These are phyloP conservation scores for Poeciliopsis occidentalis DNA, from an alignment of 2,113 vertebrate species.

Conservation along the genomic window DNA sequence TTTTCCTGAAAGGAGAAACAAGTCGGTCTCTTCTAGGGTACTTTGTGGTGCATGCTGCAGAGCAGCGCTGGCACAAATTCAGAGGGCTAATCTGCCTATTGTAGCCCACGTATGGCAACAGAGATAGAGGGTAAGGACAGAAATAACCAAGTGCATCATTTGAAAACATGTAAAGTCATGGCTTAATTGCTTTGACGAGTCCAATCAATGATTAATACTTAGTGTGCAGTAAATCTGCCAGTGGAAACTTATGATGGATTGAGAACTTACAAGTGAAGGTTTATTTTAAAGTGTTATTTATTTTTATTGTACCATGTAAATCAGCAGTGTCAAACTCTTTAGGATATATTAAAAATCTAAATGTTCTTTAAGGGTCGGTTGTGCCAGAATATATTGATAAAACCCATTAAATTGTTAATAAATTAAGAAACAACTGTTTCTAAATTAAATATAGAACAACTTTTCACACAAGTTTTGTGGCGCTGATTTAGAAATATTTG, in stretches of 20 bases:
- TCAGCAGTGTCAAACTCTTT: too few relatives aligned
- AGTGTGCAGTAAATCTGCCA: constrained; percentile 21
- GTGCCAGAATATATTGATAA: too few relatives aligned
- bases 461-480: too few relatives aligned
- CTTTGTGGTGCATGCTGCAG: constrained; percentile 25
- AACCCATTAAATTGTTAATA: too few relatives aligned
- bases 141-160: constrained; percentile 43
- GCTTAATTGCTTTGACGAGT: constrained; percentile 36
- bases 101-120: constrained; percentile 41
- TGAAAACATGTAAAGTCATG: constrained; percentile 28
- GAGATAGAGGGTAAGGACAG: constrained; percentile 36
- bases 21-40: constrained; percentile 11
- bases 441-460: too few relatives aligned
- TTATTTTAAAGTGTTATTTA: neutral
- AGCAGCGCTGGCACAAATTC: constrained; percentile 31
- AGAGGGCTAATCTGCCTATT: constrained; percentile 38
- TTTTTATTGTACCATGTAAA: neutral
- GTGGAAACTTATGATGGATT: neutral
- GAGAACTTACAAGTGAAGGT: neutral
- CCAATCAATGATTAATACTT: constrained; percentile 20
- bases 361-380: too few relatives aligned
- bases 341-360: neutral
- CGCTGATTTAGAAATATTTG: too few relatives aligned
- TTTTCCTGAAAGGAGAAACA: neutral
- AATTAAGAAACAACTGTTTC: too few relatives aligned